These are phyloP conservation scores for Dipus sagitta DNA, from an alignment of 2,797 vertebrate genomes.

Conservation along the genomic window DNA sequence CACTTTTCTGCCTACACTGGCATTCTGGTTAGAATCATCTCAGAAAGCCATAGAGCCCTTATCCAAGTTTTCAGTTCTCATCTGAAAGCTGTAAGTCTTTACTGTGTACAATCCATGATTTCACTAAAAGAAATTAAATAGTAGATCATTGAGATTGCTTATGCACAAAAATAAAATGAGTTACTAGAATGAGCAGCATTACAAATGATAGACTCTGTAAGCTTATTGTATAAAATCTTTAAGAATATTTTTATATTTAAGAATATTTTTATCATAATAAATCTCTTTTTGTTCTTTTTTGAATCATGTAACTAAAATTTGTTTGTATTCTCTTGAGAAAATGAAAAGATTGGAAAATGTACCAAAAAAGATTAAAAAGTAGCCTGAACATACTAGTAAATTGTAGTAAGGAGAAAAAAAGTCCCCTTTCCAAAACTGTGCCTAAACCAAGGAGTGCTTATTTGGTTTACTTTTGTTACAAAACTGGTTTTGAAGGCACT, in stretches of 20 bases:
- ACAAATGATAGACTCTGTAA: background rate
- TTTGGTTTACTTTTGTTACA: background rate
- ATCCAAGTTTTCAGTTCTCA: conserved; percentile 45
- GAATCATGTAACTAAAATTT: background rate
- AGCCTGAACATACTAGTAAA: background rate
- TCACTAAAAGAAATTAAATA: conserved; percentile 40
- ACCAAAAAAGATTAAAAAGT: background rate
- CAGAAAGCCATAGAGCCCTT: background rate
- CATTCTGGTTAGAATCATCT: conserved; percentile 35
- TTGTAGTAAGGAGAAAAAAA: background rate
- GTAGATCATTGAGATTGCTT: background rate
- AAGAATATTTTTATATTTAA: background rate
- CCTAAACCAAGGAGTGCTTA: background rate
- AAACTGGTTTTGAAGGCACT: background rate
- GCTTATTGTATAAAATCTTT: too few species aligned
- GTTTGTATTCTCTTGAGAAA: background rate
- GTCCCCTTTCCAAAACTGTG: background rate
- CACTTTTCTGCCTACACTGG: conserved; percentile 59
- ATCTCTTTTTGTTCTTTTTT: background rate
- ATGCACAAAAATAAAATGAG: background rate
- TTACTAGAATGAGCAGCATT: background rate
- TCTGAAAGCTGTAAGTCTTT: conserved; percentile 31
- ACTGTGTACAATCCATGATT: conserved; percentile 7
- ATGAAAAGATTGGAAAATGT: background rate
- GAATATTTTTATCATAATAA: background rate